These are phyloP conservation scores for Oophaga pumilio DNA, from an alignment of 2,113 vertebrate species.

Conservation along the genomic window DNA sequence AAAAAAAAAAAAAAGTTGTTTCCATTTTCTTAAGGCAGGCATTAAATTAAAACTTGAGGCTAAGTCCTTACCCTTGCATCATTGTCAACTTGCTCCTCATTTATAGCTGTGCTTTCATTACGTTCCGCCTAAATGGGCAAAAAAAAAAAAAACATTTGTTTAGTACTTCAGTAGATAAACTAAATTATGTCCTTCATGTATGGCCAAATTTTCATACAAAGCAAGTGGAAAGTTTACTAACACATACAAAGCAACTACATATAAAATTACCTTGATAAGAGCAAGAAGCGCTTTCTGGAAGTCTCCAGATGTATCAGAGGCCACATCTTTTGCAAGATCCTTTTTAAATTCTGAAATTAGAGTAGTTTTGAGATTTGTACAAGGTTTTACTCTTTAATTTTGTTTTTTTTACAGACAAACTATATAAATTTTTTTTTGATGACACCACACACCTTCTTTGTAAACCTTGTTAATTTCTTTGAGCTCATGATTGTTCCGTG, in stretches of 20 bases:
- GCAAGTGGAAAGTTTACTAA: too few relatives aligned
- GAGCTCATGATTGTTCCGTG: conserved; percentile 85
- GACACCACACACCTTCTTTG: conserved; percentile 83
- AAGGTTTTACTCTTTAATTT: too few relatives aligned
- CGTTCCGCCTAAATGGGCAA: conserved; percentile 75
- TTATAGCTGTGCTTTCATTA: conserved; percentile 74
- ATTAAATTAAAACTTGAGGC: neutral
- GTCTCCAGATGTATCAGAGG: conserved; percentile 86
- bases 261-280: conserved; percentile 83
- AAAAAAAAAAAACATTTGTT: neutral
- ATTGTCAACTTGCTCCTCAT: conserved; percentile 81
- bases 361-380: neutral
- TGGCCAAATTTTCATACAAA: neutral
- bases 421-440: too few relatives aligned
- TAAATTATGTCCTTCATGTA: neutral
- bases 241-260: neutral
- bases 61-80: conserved; percentile 85
- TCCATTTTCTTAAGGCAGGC: too few relatives aligned
- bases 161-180: neutral
- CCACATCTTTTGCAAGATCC: conserved; percentile 85
- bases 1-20: neutral
- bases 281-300: conserved; percentile 82
- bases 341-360: conserved; percentile 81
- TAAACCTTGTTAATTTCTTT: conserved; percentile 78
- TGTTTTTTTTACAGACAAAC: too few relatives aligned